phyloP scores from a whole-genome alignment of 2,888 invertebrate species.

The Syrista parreyssii region DNA sequence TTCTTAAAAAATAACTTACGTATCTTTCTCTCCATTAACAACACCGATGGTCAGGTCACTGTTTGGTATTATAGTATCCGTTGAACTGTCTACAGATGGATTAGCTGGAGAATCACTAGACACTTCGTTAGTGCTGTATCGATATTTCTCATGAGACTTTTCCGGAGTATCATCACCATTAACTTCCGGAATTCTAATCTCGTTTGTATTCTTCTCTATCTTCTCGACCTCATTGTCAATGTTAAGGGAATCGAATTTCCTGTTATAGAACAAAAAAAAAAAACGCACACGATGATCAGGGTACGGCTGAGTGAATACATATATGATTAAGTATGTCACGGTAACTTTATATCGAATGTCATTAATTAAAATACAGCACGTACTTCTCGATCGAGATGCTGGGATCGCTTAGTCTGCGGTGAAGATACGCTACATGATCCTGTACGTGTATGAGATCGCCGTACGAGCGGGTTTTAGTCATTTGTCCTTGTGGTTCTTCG shows the following conservation, averaged over 20 bases:
- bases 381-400: conserved; percentile 82
- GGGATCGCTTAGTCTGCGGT: conserved; percentile 87
- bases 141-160: conserved; percentile 41
- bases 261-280: conserved; percentile 20
- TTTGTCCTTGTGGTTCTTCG: conserved; percentile 67
- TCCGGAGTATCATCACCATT: conserved; percentile 29
- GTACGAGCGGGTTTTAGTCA: conserved; percentile 88
- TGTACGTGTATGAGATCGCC: conserved; percentile 82
- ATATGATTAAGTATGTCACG: neutral
- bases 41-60: conserved; percentile 45
- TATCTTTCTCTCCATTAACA: conserved; percentile 46
- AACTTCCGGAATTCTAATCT: conserved; percentile 10
- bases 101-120: conserved; percentile 54
- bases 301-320: neutral
- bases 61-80: conserved; percentile 69
- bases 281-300: neutral
- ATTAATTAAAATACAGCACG: conserved; percentile 39
- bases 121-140: conserved; percentile 45
- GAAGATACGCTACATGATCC: conserved; percentile 70
- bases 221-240: conserved; percentile 56
- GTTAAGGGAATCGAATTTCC: conserved; percentile 61
- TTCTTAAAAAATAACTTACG: conserved; percentile 50
- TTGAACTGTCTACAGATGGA: conserved; percentile 69
- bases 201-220: conserved; percentile 32
- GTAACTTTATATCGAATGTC: neutral